These are phyloP conservation scores for Columbina picui DNA, from an alignment of 2,113 vertebrate genomes.

Conservation along the genomic window DNA sequence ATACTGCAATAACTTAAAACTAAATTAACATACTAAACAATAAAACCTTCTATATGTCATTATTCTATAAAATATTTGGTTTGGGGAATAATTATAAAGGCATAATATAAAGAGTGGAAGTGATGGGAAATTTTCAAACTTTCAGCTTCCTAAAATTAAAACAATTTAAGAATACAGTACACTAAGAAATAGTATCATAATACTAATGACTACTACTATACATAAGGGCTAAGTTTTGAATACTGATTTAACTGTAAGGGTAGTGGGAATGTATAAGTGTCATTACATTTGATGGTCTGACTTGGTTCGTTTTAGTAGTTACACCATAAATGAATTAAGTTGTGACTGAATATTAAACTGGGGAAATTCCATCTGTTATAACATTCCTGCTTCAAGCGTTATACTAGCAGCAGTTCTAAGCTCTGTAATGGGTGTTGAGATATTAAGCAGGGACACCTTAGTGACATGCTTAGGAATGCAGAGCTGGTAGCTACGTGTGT, in stretches of 20 bases:
- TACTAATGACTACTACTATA: neutral
- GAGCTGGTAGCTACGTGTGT: accelerated
- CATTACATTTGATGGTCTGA: neutral
- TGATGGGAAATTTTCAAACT: neutral
- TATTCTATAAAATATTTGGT: neutral
- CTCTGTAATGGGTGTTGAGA: neutral
- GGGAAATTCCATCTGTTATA: neutral
- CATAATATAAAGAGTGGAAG: neutral
- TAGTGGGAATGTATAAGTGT: neutral
- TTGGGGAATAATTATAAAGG: neutral
- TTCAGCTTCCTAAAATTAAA: neutral
- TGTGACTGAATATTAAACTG: neutral
- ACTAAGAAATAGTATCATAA: neutral
- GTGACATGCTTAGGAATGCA: accelerated
- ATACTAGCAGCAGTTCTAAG: neutral
- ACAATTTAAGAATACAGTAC: neutral
- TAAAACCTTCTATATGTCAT: neutral
- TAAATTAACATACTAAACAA: neutral
- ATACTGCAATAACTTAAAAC: neutral
- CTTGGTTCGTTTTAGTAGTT: neutral
- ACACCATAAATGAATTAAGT: neutral
- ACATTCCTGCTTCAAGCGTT: neutral
- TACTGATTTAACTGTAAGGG: neutral
- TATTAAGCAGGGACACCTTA: neutral
- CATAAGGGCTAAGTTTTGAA: neutral